Base-by-base conservation (phyloP, 2,888 invertebrate genomes). In the Augiades crinisus region DNA sequence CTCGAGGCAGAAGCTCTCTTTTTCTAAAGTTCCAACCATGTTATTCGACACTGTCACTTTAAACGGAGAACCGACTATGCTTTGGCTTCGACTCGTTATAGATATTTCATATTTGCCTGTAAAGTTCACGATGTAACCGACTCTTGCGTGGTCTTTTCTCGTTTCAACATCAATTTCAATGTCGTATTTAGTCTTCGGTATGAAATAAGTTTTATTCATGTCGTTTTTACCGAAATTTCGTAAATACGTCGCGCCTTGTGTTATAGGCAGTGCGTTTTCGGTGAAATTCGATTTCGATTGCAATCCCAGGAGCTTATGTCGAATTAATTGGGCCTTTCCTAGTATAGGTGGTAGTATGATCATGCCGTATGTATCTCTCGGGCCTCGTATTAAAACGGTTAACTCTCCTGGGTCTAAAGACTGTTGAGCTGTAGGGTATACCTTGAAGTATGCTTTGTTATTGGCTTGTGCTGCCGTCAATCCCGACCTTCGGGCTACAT, bases 401-500 rank as follows among this genome's bases (percentile, higher is more conserved):
- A 91, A 78, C 61, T 90, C 89, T 38, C 86, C 84, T 2, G 90
- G 85, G 53, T 89, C 82, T 31, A 90, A 62, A 47, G 76, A 74
- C 72, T 88, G 86, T 71, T 90, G 90, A 31, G 87, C 79, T 6
- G 89, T 87, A 1, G 91, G 90, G 62, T 92, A 93, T 54, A 93
- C 78, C 72, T 91, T 92, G 67, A 93, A 92, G 40, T 79, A 72
- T 46, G 91, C 83, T 70, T 90, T 90, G 55, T 86, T 86, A 52
- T 91, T 81, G 41, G 91, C 80, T 71, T 92, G 91, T 17, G 92
- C 91, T 24, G 91, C 91, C 24, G 89, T 78, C 13, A 93, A 71
- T 0, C 93, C 93, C 70, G 92, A 91, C 6, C 93, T 93, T 69
- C 91, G 84, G 0, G 91, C 92, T 2, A 92, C 81, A 63, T 92